Percentiles rank a stretch among this genome's conserved stretches.
Conservation (phyloP, 2,888 invertebrate genomes). For the Noctuana brunneofusca region DNA sequence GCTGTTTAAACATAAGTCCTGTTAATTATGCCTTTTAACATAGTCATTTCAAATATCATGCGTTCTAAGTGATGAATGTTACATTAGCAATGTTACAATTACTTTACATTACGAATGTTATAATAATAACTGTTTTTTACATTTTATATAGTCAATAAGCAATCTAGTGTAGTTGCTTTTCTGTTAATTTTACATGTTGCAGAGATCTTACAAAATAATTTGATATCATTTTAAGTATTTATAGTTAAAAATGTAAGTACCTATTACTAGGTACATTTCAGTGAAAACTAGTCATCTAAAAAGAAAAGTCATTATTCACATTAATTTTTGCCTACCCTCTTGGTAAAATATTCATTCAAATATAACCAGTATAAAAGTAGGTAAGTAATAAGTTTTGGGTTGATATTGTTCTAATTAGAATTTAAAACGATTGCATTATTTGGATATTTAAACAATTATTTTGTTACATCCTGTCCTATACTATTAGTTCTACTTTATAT, state of each 20-base stretch:
- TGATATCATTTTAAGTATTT: no score
- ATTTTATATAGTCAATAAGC: neutral
- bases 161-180: neutral
- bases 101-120: neutral
- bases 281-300: neutral
- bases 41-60: neutral
- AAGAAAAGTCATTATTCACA: neutral
- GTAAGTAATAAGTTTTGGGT: no score
- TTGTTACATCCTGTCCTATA: no score
- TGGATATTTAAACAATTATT: no score
- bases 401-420: no score
- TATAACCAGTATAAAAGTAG: neutral
- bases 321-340: constrained; percentile 8
- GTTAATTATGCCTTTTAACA: neutral
- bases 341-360: neutral
- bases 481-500: no score
- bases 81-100: neutral
- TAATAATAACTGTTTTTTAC: no score
- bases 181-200: no score
- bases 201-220: no score
- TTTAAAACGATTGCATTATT: no score
- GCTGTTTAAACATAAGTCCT: neutral
- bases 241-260: neutral
- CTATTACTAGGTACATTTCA: no score
- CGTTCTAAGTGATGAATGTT: neutral